These are phyloP conservation scores for Magallana gigas DNA, from an alignment of 1,140 invertebrate genomes.

Conservation along the genomic window DNA sequence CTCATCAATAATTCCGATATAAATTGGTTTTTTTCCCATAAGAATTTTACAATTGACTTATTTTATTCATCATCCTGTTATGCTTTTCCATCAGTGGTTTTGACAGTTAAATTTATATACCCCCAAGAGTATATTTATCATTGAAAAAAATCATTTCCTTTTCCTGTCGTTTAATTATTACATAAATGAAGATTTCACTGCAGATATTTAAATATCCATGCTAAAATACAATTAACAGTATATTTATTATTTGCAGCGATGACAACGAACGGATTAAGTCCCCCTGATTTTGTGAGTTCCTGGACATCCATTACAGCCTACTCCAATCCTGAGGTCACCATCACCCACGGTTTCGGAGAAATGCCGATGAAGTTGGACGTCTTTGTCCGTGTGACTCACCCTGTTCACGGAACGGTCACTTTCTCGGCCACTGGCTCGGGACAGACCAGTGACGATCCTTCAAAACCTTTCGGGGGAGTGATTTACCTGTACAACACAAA, in stretches of 20 bases:
- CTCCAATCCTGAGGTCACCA: slow-evolving; percentile 38
- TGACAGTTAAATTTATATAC: too few relatives aligned
- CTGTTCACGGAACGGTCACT: neutral
- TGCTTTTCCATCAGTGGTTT: too few relatives aligned
- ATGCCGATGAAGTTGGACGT: slow-evolving; percentile 57
- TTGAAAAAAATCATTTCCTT: too few relatives aligned
- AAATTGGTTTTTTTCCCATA: too few relatives aligned
- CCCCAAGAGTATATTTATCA: too few relatives aligned
- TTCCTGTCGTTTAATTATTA: too few relatives aligned
- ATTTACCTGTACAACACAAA: slow-evolving; percentile 49
- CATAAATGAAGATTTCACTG: too few relatives aligned
- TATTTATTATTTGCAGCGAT: neutral
- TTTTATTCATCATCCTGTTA: too few relatives aligned
- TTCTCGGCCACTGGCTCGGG: slow-evolving; percentile 48
- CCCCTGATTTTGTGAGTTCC: slow-evolving; percentile 26
- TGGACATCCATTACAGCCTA: slow-evolving; percentile 45
- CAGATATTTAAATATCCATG: too few relatives aligned
- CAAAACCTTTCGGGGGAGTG: slow-evolving; percentile 42
- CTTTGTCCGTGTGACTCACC: slow-evolving; percentile 35
- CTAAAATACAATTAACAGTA: too few relatives aligned
- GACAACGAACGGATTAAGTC: slow-evolving; percentile 9
- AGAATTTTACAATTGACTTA: too few relatives aligned
- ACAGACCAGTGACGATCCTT: slow-evolving; percentile 22
- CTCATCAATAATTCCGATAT: too few relatives aligned
- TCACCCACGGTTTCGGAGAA: slow-evolving; percentile 41